Evolutionary conservation across 2,113 vertebrate species (phyloP).

Genomic region (Herpetotheres cachinnans): DNA sequence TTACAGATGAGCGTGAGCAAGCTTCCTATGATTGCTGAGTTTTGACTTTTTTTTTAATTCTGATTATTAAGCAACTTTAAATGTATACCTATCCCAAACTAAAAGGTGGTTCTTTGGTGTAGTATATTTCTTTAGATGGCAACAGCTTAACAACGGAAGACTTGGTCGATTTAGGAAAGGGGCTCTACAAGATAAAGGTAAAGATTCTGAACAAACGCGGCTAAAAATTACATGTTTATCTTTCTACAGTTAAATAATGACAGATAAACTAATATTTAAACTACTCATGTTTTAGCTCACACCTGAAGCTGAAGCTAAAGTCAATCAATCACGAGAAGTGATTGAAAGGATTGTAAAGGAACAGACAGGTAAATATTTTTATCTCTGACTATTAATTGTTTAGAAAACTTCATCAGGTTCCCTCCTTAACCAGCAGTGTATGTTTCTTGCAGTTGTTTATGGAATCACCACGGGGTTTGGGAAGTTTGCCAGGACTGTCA

Average conservation of each 20-base stretch:
- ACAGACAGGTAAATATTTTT: constrained; percentile 80
- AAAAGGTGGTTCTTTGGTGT: constrained; percentile 2
- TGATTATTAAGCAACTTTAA: neutral
- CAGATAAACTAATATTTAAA: neutral
- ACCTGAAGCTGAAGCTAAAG: constrained; percentile 82
- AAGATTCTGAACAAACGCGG: neutral
- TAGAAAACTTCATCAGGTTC: neutral
- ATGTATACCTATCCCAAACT: neutral
- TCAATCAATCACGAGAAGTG: constrained; percentile 87
- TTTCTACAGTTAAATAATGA: neutral
- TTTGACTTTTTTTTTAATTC: neutral
- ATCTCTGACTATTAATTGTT: neutral
- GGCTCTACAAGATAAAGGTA: constrained; percentile 96
- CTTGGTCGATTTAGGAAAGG: constrained; percentile 89
- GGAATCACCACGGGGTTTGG: constrained; percentile 98
- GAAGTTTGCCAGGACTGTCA: constrained; percentile 95
- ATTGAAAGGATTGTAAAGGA: constrained; percentile 94
- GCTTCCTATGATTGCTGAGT: neutral
- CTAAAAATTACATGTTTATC: neutral
- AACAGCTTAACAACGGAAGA: constrained; percentile 87
- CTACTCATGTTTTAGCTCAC: constrained; percentile 79
- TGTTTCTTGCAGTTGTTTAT: constrained; percentile 86
- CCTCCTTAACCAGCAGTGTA: neutral
- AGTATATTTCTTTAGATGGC: constrained; percentile 91
- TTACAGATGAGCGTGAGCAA: neutral